These are phyloP conservation scores for Proterorhinus semilunaris DNA, from an alignment of 2,113 vertebrate genomes.

Conservation along the genomic window DNA sequence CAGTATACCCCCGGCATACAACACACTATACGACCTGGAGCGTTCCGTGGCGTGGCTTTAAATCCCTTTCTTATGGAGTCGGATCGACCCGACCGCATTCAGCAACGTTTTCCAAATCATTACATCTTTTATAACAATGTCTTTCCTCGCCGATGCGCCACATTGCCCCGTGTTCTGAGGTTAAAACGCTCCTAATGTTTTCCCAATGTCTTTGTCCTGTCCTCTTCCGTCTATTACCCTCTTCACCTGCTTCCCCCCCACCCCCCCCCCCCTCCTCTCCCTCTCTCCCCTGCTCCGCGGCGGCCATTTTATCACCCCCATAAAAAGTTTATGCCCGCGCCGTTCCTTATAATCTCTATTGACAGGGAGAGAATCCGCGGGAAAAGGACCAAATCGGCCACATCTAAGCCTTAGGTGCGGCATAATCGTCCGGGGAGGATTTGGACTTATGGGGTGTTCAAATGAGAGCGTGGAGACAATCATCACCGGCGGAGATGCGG, in stretches of 20 bases:
- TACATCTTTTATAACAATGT: background rate
- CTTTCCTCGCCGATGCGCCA: background rate
- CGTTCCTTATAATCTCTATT: slow-evolving; percentile 57
- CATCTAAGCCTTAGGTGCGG: slow-evolving; percentile 68
- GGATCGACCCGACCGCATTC: background rate
- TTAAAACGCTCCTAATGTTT: slow-evolving; percentile 4
- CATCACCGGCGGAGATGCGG: slow-evolving; percentile 85
- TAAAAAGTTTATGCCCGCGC: slow-evolving; percentile 63
- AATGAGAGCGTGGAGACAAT: slow-evolving; percentile 94
- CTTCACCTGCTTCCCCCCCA: too few species aligned
- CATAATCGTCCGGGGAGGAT: slow-evolving; percentile 78
- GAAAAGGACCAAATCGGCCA: slow-evolving; percentile 4
- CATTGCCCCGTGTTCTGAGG: background rate
- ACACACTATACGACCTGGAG: too few species aligned
- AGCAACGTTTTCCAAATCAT: background rate
- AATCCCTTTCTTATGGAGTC: background rate
- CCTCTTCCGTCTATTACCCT: background rate
- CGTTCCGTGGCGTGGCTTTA: too few species aligned
- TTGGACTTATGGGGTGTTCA: slow-evolving; percentile 84
- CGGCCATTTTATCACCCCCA: slow-evolving; percentile 53
- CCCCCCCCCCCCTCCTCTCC: slow-evolving; percentile 40
- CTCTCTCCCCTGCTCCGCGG: slow-evolving; percentile 1
- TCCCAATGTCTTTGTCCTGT: slow-evolving; percentile 32
- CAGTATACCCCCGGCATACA: too few species aligned
- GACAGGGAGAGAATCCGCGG: slow-evolving; percentile 40